These are phyloP conservation scores for Pedionomus torquatus DNA, from an alignment of 2,113 vertebrate genomes.

Conservation along the genomic window DNA sequence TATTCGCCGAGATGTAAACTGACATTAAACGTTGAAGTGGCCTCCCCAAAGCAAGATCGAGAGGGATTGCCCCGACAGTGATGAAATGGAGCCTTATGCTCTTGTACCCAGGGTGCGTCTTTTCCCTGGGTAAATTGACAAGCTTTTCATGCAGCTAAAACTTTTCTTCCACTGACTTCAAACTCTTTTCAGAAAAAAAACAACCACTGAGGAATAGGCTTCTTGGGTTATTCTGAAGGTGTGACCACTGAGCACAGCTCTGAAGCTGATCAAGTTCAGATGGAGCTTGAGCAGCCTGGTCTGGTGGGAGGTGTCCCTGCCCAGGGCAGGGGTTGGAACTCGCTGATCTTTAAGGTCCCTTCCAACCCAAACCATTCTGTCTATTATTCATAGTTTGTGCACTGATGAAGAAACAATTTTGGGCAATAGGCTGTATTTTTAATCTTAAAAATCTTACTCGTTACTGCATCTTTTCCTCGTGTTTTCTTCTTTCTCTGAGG, in stretches of 20 bases:
- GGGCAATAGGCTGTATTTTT: background rate
- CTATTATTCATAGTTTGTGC: background rate
- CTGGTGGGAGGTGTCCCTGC: no score
- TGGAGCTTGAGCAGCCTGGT: no score
- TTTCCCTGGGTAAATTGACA: background rate
- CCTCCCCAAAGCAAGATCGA: background rate
- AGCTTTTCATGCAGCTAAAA: background rate
- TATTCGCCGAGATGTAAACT: background rate
- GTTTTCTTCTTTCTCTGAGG: background rate
- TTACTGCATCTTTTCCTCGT: background rate
- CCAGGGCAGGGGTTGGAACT: no score
- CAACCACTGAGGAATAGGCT: background rate
- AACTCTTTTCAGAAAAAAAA: no score
- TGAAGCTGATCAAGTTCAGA: background rate
- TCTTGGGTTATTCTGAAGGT: background rate
- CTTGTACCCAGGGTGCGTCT: background rate
- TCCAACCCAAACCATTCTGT: no score
- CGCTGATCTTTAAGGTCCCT: no score
- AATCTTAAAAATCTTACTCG: background rate
- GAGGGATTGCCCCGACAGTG: background rate
- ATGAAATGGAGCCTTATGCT: background rate
- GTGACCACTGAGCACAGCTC: background rate
- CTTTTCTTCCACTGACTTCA: background rate
- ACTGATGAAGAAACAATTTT: background rate
- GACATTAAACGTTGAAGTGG: slow-evolving; percentile 5